A percentile compares a stretch with the other conserved stretches of the same genome.
These are phyloP conservation scores for Perizoma affinitatum DNA, from an alignment of 2,888 invertebrate genomes.

Conservation along the genomic window DNA sequence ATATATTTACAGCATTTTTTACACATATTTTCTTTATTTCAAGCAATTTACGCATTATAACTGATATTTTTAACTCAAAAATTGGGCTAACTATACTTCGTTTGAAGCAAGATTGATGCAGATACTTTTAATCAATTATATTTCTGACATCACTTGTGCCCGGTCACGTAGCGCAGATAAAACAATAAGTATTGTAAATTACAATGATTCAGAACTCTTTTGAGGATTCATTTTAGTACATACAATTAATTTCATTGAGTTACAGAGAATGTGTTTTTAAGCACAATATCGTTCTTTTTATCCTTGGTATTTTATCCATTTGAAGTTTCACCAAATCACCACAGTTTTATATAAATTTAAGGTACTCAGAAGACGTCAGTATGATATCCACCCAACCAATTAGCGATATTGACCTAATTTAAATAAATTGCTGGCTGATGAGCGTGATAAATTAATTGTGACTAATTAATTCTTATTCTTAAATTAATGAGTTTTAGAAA, in stretches of 20 bases:
- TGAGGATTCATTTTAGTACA: not conserved
- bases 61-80: not conserved
- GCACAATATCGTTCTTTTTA: too few relatives aligned
- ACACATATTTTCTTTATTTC: too few relatives aligned
- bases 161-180: conserved; percentile 20
- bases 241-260: not conserved
- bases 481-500: not conserved
- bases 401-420: not conserved
- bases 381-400: too few relatives aligned
- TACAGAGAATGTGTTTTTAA: too few relatives aligned
- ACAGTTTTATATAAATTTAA: too few relatives aligned
- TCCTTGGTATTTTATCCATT: too few relatives aligned
- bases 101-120: not conserved
- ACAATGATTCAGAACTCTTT: conserved; percentile 6
- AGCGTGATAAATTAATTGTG: too few relatives aligned
- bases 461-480: too few relatives aligned
- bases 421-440: not conserved
- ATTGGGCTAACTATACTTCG: not conserved
- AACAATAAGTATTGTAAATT: conserved; percentile 1
- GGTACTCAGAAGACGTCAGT: too few relatives aligned
- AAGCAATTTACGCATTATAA: not conserved
- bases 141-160: conserved; percentile 11
- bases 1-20: too few relatives aligned
- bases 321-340: too few relatives aligned
- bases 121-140: not conserved